phyloP scores from a whole-genome alignment of 2,888 invertebrate species.

The Rutpela maculata region DNA sequence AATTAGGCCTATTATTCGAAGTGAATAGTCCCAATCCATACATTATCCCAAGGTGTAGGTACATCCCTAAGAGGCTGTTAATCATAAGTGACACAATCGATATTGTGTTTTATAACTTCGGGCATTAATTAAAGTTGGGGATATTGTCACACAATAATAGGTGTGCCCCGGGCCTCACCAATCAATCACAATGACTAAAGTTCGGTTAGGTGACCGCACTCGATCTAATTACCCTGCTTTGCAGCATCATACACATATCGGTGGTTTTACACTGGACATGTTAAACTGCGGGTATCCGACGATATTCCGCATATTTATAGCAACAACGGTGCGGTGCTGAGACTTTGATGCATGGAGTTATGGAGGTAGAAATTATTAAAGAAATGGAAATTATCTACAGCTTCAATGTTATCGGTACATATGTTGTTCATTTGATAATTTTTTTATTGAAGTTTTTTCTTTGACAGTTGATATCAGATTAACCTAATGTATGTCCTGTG shows the following conservation, averaged over 20 bases:
- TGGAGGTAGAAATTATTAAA: too few relatives aligned
- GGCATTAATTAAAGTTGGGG: slow-evolving; percentile 59
- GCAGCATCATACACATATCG: slow-evolving; percentile 51
- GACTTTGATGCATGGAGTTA: not conserved
- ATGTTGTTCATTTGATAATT: too few relatives aligned
- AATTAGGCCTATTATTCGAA: slow-evolving; percentile 37
- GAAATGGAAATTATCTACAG: too few relatives aligned
- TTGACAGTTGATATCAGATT: too few relatives aligned
- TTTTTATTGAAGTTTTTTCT: too few relatives aligned
- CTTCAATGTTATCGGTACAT: too few relatives aligned
- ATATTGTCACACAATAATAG: slow-evolving; percentile 64
- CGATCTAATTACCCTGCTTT: slow-evolving; percentile 63
- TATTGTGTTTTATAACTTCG: slow-evolving; percentile 56
- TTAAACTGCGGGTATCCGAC: slow-evolving; percentile 41
- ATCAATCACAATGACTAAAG: slow-evolving; percentile 64
- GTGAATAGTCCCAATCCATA: slow-evolving; percentile 21
- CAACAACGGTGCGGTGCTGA: not conserved
- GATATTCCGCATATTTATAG: slow-evolving; percentile 19
- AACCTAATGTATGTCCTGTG: too few relatives aligned
- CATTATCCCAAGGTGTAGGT: slow-evolving; percentile 38
- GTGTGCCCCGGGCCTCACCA: slow-evolving; percentile 56
- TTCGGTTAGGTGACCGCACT: slow-evolving; percentile 63
- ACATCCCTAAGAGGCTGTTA: slow-evolving; percentile 52
- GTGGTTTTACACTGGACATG: slow-evolving; percentile 52
- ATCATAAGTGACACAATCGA: slow-evolving; percentile 57